Conservation (phyloP, 2,113 vertebrate genomes). For the Amphiprion percula region DNA sequence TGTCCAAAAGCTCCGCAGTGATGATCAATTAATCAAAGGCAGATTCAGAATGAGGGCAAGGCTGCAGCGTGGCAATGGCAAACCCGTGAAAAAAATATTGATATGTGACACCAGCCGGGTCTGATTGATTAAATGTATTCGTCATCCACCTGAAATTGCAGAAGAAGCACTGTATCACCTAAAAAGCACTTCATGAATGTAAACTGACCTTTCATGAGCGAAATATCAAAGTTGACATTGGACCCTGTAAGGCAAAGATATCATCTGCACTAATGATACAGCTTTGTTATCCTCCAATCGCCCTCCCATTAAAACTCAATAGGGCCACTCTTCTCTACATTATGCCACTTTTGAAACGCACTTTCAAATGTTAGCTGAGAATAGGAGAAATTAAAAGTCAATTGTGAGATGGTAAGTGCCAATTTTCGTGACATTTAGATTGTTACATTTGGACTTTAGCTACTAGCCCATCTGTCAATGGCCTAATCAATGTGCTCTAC, state of each 20-base stretch:
- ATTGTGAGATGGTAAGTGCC: constrained; percentile 77
- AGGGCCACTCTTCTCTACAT: constrained; percentile 63
- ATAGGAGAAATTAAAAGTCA: constrained; percentile 78
- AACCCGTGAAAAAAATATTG: constrained; percentile 28
- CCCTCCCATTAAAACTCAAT: constrained; percentile 67
- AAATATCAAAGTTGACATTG: constrained; percentile 55
- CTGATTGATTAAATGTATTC: constrained; percentile 16
- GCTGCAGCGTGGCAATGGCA: constrained; percentile 22
- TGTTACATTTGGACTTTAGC: constrained; percentile 83
- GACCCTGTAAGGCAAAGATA: constrained; percentile 58
- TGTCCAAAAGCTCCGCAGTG: constrained; percentile 58
- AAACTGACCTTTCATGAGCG: constrained; percentile 28
- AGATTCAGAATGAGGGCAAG: constrained; percentile 45
- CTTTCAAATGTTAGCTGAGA: constrained; percentile 74
- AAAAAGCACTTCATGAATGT: constrained; percentile 24
- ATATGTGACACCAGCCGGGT: constrained; percentile 38
- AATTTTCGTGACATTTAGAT: constrained; percentile 81
- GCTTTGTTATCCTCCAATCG: constrained; percentile 63
- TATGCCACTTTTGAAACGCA: constrained; percentile 53
- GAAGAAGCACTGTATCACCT: constrained; percentile 16
- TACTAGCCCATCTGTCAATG: constrained; percentile 82
- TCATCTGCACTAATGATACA: constrained; percentile 46
- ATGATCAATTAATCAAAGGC: constrained; percentile 76
- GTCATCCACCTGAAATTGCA: constrained; percentile 24
- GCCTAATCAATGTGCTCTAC: constrained; percentile 83